Evolutionary conservation across 2,797 vertebrate genomes (phyloP).

Genomic region (Rhinoraja longicauda): DNA sequence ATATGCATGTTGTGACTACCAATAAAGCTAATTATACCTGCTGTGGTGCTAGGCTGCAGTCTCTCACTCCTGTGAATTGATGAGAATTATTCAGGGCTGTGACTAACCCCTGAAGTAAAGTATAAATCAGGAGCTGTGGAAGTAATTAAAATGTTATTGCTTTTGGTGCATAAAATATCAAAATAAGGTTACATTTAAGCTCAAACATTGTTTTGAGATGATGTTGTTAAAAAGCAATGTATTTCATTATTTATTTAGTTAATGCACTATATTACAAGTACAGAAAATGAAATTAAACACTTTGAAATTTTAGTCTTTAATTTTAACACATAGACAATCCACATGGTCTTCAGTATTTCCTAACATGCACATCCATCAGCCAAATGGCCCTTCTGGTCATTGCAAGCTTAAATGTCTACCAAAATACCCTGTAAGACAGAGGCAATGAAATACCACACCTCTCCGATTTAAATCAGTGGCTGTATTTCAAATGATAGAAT

Average conservation of each 20-base stretch:
- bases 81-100: background rate
- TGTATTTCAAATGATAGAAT: background rate
- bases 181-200: background rate
- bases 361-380: background rate
- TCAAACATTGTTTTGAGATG: background rate
- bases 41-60: background rate
- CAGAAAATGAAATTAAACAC: background rate
- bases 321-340: background rate
- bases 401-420: background rate
- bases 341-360: background rate
- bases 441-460: background rate
- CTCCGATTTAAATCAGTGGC: background rate
- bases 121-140: background rate
- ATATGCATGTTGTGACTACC: background rate
- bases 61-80: background rate
- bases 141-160: background rate
- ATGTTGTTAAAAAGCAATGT: background rate
- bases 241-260: background rate
- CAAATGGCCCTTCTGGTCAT: background rate
- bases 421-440: background rate
- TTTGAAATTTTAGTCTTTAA: background rate
- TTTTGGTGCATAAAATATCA: background rate
- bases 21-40: background rate
- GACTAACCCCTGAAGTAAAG: background rate
- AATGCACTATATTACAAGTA: background rate